A percentile compares a stretch with the other conserved stretches of the same genome.
phyloP scores from a whole-genome alignment of 2,797 vertebrate species.

The Gorsachius magnificus region DNA sequence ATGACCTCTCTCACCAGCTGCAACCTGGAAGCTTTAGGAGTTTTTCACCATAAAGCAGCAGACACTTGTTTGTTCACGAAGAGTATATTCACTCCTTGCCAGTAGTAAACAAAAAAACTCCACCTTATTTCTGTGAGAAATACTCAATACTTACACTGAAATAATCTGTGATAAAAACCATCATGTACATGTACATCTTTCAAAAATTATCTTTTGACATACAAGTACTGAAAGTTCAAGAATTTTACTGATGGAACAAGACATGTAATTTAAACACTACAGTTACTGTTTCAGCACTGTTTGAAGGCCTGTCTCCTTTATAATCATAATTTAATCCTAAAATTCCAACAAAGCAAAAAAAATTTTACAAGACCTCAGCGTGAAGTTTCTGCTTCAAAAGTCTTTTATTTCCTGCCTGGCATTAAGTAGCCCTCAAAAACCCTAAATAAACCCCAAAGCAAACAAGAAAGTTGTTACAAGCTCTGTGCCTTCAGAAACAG shows the following conservation, averaged over 20 bases:
- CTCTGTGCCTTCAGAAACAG: constrained; percentile 46
- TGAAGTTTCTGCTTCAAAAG: constrained; percentile 8
- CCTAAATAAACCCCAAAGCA: not conserved
- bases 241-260: not conserved
- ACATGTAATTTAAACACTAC: not conserved
- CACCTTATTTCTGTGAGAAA: not conserved
- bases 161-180: not conserved
- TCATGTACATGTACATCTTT: no score
- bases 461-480: constrained; percentile 24
- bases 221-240: not conserved
- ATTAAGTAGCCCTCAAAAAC: not conserved
- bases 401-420: not conserved
- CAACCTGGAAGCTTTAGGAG: not conserved
- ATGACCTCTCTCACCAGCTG: not conserved
- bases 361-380: not conserved
- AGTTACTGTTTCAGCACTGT: not conserved
- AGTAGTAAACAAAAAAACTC: not conserved
- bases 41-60: not conserved
- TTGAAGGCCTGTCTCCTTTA: not conserved
- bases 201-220: not conserved
- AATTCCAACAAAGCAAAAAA: not conserved
- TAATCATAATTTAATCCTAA: not conserved
- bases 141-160: not conserved
- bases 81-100: not conserved
- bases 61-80: not conserved